phyloP scores from a whole-genome alignment of 2,113 vertebrate genomes.

The Antigone vipio region DNA sequence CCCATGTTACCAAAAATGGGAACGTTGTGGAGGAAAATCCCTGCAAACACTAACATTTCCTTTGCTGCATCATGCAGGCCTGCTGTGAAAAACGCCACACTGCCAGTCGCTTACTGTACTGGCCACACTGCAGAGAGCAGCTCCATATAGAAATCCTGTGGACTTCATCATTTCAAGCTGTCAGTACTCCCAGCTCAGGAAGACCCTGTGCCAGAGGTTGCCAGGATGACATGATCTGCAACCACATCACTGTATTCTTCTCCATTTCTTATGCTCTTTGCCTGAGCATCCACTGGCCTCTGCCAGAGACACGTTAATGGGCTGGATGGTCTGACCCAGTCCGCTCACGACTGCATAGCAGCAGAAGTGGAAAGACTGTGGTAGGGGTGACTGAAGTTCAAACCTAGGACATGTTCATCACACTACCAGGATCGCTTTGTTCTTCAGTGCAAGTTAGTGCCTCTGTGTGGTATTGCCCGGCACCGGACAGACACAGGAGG shows the following conservation, averaged over 20 bases:
- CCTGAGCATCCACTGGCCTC: background rate
- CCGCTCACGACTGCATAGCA: accelerated
- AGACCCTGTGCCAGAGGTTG: background rate
- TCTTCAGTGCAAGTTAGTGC: accelerated
- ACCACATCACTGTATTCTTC: background rate
- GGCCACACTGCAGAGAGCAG: background rate
- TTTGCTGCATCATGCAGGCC: background rate
- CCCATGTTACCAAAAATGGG: background rate
- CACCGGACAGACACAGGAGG: background rate
- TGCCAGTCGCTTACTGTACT: background rate
- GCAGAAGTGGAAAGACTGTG: background rate
- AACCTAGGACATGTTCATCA: background rate
- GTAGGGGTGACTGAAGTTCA: background rate
- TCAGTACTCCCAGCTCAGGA: background rate
- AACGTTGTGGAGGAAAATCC: background rate
- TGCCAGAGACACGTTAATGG: background rate
- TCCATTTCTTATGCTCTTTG: background rate
- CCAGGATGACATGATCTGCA: background rate
- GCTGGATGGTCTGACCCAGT: background rate
- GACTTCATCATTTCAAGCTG: background rate
- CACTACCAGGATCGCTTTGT: background rate
- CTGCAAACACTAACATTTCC: background rate
- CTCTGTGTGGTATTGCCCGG: background rate
- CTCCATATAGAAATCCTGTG: background rate
- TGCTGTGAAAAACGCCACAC: background rate